Base-by-base conservation (phyloP, 2,113 vertebrate species). In the Gambusia affinis region DNA sequence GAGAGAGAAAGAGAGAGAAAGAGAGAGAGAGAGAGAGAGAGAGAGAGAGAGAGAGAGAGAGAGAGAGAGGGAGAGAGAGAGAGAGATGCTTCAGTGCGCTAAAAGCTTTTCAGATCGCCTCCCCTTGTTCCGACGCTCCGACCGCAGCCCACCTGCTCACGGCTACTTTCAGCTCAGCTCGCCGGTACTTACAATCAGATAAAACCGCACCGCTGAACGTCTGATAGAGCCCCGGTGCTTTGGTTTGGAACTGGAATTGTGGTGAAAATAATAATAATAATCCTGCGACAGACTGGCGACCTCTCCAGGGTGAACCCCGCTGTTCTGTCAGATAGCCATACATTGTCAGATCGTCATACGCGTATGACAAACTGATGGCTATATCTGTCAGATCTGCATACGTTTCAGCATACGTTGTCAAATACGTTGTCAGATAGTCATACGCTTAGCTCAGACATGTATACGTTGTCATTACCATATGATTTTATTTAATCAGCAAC, bases 11-110 rank as follows among this genome's bases (percentile, higher is more conserved):
- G 84, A 33, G 5, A 6, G 31, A 33, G 33, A 33, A 1, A 37
- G 65, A 85, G 78, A 78, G 83, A 82, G 77, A 75, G 82, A 39
- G 77, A 82, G 83, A 79, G 78, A 76, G 29, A 30, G 29, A 30
- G 29, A 30, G 2, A 30, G 29, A 30, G 69, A 84, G 78, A 76
- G 83, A 81, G 77, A 76, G 84, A 33, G 5, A 6, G 31, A 33
- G 33, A 33, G 7, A 37, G 65, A 85, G 78, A 78, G 83, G 81
- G 77, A 75, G 65, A 85, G 78, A 78, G 83, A 82, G 82, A 39
- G 77, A 82, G 83, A 79, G 78, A 76, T 73, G 87, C 90, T 91
- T 70, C 85, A 87, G 85, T 85, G 86, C 90, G 88, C 88, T 85
- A 88, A 84, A 89, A 82, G 81, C 79, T 75, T 54, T 78, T 73